A percentile compares a stretch with the other conserved stretches of the same genome.
Conservation (phyloP, 2,888 invertebrate genomes). For the Metallyticus violacea region DNA sequence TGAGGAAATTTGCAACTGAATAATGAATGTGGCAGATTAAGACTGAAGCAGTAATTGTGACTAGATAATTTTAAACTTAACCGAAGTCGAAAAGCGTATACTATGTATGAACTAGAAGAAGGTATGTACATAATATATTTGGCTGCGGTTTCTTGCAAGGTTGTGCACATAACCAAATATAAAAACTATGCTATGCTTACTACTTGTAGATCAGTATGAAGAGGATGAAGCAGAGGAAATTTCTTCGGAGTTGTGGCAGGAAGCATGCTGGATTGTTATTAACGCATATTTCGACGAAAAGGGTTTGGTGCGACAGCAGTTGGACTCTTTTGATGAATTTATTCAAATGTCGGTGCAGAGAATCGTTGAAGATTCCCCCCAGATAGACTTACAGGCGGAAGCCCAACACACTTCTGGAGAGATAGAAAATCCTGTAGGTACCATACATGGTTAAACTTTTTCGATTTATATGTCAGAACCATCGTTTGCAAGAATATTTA, state of each 20-base stretch:
- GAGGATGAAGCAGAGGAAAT: constrained; percentile 94
- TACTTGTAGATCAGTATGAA: constrained; percentile 56
- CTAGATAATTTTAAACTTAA: background rate
- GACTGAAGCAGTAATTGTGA: too few species aligned
- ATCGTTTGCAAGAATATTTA: too few species aligned
- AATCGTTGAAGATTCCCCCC: constrained; percentile 98
- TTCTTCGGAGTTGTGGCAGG: constrained; percentile 97
- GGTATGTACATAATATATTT: background rate
- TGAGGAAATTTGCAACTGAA: too few species aligned
- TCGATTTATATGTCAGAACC: too few species aligned
- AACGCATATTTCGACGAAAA: constrained; percentile 99
- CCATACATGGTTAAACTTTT: too few species aligned
- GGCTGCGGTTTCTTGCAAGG: background rate
- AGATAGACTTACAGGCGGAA: constrained; percentile 94
- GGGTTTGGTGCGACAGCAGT: constrained; percentile 96
- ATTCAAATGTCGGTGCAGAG: constrained; percentile 99
- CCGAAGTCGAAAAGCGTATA: background rate
- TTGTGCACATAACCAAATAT: background rate
- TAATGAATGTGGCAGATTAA: too few species aligned
- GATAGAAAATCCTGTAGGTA: constrained; percentile 75
- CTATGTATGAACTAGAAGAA: background rate
- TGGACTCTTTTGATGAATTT: constrained; percentile 99
- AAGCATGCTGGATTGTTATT: constrained; percentile 99
- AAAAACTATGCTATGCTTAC: background rate
- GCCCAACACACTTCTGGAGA: constrained; percentile 94